Evolutionary conservation across 1,140 invertebrate species (phyloP).

Genomic region (Drosophila varians): DNA sequence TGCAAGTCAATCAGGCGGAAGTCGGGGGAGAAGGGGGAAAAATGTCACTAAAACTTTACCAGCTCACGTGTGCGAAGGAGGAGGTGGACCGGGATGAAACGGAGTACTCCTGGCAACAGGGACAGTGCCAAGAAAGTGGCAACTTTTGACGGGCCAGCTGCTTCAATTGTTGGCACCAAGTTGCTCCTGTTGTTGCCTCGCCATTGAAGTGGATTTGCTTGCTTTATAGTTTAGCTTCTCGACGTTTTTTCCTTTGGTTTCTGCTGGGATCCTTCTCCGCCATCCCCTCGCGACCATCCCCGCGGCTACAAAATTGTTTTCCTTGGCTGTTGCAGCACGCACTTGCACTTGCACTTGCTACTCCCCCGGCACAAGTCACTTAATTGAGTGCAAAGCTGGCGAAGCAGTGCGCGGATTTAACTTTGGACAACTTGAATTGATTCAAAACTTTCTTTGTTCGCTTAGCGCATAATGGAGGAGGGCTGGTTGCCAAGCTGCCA

Average conservation of each 20-base stretch:
- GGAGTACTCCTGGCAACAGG: constrained; percentile 11
- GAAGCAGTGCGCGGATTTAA: constrained; percentile 69
- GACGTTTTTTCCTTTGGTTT: constrained; percentile 3
- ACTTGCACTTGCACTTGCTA: constrained; percentile 32
- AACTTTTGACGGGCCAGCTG: constrained; percentile 78
- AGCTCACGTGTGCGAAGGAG: constrained; percentile 52
- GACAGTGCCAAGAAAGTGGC: constrained; percentile 66
- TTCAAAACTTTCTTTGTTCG: constrained; percentile 79
- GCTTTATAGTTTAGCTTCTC: constrained; percentile 46
- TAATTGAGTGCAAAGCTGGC: constrained; percentile 79
- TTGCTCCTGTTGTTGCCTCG: constrained; percentile 34
- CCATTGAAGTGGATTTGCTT: constrained; percentile 73
- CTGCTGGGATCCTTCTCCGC: too few species aligned
- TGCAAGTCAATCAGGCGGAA: constrained; percentile 80
- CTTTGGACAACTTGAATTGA: constrained; percentile 80
- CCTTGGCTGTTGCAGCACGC: constrained; percentile 57
- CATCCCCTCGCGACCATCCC: background rate
- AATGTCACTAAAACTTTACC: constrained; percentile 68
- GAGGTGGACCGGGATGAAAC: background rate
- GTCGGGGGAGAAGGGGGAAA: constrained; percentile 24
- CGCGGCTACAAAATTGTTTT: constrained; percentile 67
- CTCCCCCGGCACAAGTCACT: constrained; percentile 54
- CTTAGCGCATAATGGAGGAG: constrained; percentile 35
- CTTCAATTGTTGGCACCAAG: constrained; percentile 78
- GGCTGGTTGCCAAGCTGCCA: background rate